Evolutionary conservation across 2,888 invertebrate genomes (phyloP), one percentile per base, ranked within the genome.

Genomic region (Endotricha flammealis): DNA sequence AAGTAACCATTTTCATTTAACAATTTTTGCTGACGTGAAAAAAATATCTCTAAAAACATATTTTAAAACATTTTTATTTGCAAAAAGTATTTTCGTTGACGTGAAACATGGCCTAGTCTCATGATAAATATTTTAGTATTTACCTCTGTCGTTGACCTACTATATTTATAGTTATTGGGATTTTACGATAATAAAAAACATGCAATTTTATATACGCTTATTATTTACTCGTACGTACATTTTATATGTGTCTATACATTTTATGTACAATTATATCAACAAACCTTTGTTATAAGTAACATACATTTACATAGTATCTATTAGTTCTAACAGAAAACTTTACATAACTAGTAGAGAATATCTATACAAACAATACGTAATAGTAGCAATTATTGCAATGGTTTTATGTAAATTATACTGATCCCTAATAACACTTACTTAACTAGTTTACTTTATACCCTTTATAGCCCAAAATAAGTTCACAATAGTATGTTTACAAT

Each of bases 241-340:
- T 53, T 50, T 57, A 53, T 53, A 46, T 60, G 22, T 64, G 53
- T 68, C 63, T 63, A 66, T 72, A 68, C 67, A 66, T 50, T 63
- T 57, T 80, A 82, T 80, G 74, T 83, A 83, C 81, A 82, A 67
- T 65, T 71, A 72, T 73, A 70, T 73, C 64, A 82, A 81, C 78
- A 75, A 67, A 66, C 54, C 32, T 53, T 63, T 59, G 62, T 46
- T 41, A 44, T 47, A 54, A 55, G 44, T 48, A 51, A 59, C 64
- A 60, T 61, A 65, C 54, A 62, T 55, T 59, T 53, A 50, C 46
- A 58, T 58, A n/a, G n/a, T n/a, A 50, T 9, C 40, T 47, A 42
- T 32, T 32, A 39, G 33, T 39, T 42, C 43, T 59, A 70, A 73
- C 71, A 66, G 46, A 67, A 62, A 68, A 36, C 51, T 53, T 49